Conservation (phyloP, 30 jellyfish, hydroid and myxozoan species). For the Pseudorhiza aurosa region DNA sequence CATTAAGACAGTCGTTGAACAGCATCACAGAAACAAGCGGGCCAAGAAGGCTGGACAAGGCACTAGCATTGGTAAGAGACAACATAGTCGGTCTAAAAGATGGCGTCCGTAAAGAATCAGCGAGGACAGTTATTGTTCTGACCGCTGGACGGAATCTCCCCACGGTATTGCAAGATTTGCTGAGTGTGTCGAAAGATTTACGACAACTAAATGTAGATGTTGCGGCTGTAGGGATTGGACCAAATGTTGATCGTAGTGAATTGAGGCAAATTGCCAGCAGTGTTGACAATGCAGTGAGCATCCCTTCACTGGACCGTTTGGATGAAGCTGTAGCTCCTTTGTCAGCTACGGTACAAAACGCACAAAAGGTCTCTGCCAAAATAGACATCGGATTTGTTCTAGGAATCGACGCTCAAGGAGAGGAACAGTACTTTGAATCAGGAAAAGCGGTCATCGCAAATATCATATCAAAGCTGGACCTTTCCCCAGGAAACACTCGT, state of each 20-base stretch:
- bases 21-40: neutral
- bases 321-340: neutral
- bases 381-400: conserved; percentile 65
- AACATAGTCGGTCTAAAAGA: neutral
- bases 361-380: neutral
- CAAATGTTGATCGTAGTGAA: conserved; percentile 2
- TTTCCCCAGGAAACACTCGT: conserved; percentile 37
- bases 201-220: neutral
- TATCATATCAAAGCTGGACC: conserved; percentile 11
- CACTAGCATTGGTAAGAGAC: neutral
- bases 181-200: conserved; percentile 23
- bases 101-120: conserved; percentile 42
- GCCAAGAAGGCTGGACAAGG: neutral
- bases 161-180: conserved; percentile 18
- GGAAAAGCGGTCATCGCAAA: conserved; percentile 23
- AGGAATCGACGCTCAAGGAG: conserved; percentile 43
- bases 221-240: conserved; percentile 9
- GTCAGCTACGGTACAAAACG: neutral
- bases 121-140: conserved; percentile 47
- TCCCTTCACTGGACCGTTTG: neutral
- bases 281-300: neutral
- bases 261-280: neutral
- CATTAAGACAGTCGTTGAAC: neutral
- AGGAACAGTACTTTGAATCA: neutral
- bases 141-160: conserved; percentile 45